phyloP scores from a whole-genome alignment of 2,113 vertebrate species.

The Sinocyclocheilus anophthalmus region DNA sequence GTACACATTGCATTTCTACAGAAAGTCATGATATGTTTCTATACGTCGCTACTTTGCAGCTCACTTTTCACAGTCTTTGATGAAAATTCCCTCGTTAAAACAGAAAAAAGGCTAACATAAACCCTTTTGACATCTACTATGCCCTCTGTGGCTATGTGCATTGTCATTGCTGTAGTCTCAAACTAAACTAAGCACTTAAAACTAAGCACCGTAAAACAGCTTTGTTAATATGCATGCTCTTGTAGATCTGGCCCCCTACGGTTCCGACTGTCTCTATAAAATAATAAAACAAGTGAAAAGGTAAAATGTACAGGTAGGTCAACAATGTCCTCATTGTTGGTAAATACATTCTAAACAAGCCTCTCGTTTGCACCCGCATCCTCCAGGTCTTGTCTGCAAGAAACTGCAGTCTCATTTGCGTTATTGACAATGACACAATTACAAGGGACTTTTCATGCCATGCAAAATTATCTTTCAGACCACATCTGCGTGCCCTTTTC shows the following conservation, averaged over 20 bases:
- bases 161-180: slow-evolving; percentile 65
- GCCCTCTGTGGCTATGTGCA: slow-evolving; percentile 73
- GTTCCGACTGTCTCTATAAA: slow-evolving; percentile 74
- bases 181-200: too few relatives aligned
- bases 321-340: slow-evolving; percentile 80
- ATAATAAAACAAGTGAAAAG: slow-evolving; percentile 63
- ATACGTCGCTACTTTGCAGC: slow-evolving; percentile 92
- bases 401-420: slow-evolving; percentile 78
- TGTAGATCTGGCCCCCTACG: slow-evolving; percentile 86
- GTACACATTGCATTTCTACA: slow-evolving; percentile 84
- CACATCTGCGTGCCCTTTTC: slow-evolving; percentile 76
- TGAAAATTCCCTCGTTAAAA: slow-evolving; percentile 63
- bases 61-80: slow-evolving; percentile 78
- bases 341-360: slow-evolving; percentile 77
- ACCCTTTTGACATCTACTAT: slow-evolving; percentile 74
- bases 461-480: slow-evolving; percentile 92
- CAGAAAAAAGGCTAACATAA: slow-evolving; percentile 69
- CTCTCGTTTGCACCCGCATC: slow-evolving; percentile 74
- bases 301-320: slow-evolving; percentile 76
- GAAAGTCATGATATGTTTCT: slow-evolving; percentile 90
- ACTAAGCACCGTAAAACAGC: slow-evolving; percentile 88
- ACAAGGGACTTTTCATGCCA: slow-evolving; percentile 96
- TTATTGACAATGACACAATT: slow-evolving; percentile 85
- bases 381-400: slow-evolving; percentile 76
- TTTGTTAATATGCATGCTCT: slow-evolving; percentile 85